These are phyloP conservation scores for Hormaphis cornu DNA, from an alignment of 1,140 invertebrate species.

Conservation along the genomic window DNA sequence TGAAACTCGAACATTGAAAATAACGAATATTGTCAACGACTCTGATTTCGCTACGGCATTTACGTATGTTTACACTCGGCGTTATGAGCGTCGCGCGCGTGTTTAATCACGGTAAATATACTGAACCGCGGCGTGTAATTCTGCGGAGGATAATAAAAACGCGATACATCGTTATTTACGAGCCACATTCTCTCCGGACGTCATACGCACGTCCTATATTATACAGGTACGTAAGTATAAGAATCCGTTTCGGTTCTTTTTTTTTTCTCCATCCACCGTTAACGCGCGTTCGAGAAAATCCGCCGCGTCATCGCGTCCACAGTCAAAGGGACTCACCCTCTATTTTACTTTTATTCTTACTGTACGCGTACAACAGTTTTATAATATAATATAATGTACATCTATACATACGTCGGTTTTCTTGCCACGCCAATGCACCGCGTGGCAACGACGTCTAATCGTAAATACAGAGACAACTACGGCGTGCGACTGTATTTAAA, in stretches of 20 bases:
- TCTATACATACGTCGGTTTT: not conserved
- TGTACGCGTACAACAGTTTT: too few relatives aligned
- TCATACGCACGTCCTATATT: not conserved
- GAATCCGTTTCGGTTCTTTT: not conserved
- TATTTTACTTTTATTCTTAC: too few relatives aligned
- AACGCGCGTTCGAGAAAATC: not conserved
- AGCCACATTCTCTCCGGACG: not conserved
- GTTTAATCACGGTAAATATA: too few relatives aligned
- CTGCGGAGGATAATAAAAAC: not conserved
- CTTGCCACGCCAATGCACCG: not conserved
- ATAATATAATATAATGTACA: too few relatives aligned
- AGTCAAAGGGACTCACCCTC: conserved; percentile 20
- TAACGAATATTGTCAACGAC: too few relatives aligned
- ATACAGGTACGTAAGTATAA: not conserved
- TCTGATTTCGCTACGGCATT: too few relatives aligned
- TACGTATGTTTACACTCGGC: too few relatives aligned
- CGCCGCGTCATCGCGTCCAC: not conserved
- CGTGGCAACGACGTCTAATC: too few relatives aligned
- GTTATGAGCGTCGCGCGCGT: too few relatives aligned
- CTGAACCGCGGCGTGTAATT: not conserved
- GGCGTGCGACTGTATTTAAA: not conserved
- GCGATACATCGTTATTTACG: not conserved
- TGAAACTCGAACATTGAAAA: too few relatives aligned
- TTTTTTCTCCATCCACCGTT: not conserved
- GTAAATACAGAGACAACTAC: too few relatives aligned